Conservation (phyloP, 2,888 invertebrate species). For the Orchesella flavescens region DNA sequence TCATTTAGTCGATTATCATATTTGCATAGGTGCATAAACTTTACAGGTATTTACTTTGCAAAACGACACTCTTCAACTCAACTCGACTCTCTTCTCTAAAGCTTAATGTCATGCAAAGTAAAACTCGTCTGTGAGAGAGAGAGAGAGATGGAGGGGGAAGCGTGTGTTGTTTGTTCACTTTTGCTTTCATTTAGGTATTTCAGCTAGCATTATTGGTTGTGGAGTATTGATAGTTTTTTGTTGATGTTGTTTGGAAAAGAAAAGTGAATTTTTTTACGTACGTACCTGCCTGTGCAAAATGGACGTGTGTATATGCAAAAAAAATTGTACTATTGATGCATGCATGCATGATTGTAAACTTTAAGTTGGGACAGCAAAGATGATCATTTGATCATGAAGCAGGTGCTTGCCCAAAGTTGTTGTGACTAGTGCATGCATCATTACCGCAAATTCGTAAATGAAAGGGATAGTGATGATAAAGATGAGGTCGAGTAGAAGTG, state of each 20-base stretch:
- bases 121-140: conserved; percentile 18
- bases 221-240: conserved; percentile 32
- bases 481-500: background rate
- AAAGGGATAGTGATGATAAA: conserved; percentile 2
- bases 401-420: conserved; percentile 4
- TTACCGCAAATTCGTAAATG: conserved; percentile 1
- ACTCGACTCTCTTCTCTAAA: background rate
- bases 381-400: conserved; percentile 9
- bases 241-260: conserved; percentile 1
- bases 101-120: conserved; percentile 43
- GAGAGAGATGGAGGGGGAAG: background rate
- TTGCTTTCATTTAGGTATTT: conserved; percentile 45
- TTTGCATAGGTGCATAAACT: conserved; percentile 33
- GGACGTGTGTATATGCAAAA: background rate
- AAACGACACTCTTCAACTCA: background rate
- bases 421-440: conserved; percentile 18
- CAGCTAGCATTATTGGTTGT: conserved; percentile 6
- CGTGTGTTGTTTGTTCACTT: conserved; percentile 30
- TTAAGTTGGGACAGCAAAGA: background rate
- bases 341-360: background rate
- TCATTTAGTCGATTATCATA: conserved; percentile 43
- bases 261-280: background rate
- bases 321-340: background rate
- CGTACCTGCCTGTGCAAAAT: conserved; percentile 1
- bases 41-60: background rate